Base-by-base conservation (phyloP, 2,888 invertebrate genomes). In the Neelides folsomi region DNA sequence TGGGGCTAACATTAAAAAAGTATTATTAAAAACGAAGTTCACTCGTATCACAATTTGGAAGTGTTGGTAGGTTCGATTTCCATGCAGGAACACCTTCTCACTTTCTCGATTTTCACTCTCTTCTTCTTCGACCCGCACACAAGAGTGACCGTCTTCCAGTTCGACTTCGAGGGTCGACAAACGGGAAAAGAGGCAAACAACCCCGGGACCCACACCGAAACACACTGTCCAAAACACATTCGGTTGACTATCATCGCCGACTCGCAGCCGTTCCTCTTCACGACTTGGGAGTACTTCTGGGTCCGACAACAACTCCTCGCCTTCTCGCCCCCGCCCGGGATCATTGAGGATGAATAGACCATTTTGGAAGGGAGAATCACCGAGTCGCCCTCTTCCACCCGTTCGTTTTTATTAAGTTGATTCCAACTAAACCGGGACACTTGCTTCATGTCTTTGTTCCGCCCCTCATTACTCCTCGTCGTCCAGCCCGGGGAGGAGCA, bases 201-300 rank as follows among this genome's bases (percentile, higher is more conserved):
- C 18, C 61, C 59, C 2, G 63, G 63, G 13, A 63, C 57, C 63
- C 63, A 63, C 8, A 63, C 63, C 5, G 58, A 58, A 2, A 63
- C 58, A 41, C 63, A 63, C 39, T 60, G 59, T 9, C 63, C 63
- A 51, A 58, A 57, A 44, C 63, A 63, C 59, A 63, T 61, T 53
- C 55, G 53, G 49, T 63, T 63, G 4, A 58, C 54, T 19, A 63
- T 54, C 13, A 56, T 61, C 42, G 61, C 39, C 2, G 63, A 59
- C 48, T 63, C 59, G 49, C 63, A 63, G 16, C 63, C 63, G 20
- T 61, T 59, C n/a, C 60, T 41, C 41, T 61, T 61, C 34, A 63
- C 54, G 2, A 61, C 57, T 47, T 63, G 63, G n/a, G 57, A 57
- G 40, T 63, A 63, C 50, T 61, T 63, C 39, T 60, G 61, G 13